A percentile compares a stretch with the other conserved stretches of the same genome.
Evolutionary conservation across 2,888 invertebrate genomes (phyloP).

Genomic region (Endotricha flammealis): DNA sequence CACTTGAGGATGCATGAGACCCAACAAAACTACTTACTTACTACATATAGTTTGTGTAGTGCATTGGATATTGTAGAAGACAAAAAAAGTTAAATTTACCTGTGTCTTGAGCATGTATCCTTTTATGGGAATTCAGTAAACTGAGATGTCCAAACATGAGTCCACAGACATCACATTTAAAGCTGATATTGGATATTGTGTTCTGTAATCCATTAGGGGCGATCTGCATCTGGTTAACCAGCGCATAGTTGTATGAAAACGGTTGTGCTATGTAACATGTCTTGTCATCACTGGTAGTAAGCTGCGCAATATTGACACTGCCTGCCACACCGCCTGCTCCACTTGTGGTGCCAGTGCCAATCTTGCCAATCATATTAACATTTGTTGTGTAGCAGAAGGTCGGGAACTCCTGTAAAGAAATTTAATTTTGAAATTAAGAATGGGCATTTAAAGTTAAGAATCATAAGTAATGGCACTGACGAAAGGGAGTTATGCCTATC

Average conservation of each 20-base stretch:
- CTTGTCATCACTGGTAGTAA: conserved; percentile 81
- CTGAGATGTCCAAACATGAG: conserved; percentile 90
- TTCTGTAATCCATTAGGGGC: conserved; percentile 83
- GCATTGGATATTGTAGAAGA: not conserved
- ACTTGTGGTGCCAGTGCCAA: conserved; percentile 63
- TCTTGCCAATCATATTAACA: conserved; percentile 83
- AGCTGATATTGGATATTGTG: conserved; percentile 88
- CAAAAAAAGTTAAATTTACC: conserved; percentile 40
- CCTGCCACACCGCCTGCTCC: conserved; percentile 59
- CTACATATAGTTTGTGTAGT: no score
- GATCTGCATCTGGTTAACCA: conserved; percentile 91
- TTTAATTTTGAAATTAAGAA: no score
- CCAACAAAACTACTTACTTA: no score
- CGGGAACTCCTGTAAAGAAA: conserved; percentile 76
- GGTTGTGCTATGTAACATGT: conserved; percentile 87
- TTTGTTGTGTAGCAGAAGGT: conserved; percentile 85
- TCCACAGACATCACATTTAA: conserved; percentile 93
- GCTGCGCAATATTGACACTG: conserved; percentile 84
- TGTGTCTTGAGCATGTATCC: conserved; percentile 84
- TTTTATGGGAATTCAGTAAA: conserved; percentile 90
- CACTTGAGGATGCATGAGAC: no score
- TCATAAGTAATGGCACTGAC: no score
- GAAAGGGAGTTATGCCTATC: no score
- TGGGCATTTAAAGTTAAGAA: no score
- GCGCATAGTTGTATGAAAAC: conserved; percentile 88